Evolutionary conservation across 2,797 vertebrate species (phyloP).

Genomic region (Bradypodion ventrale): DNA sequence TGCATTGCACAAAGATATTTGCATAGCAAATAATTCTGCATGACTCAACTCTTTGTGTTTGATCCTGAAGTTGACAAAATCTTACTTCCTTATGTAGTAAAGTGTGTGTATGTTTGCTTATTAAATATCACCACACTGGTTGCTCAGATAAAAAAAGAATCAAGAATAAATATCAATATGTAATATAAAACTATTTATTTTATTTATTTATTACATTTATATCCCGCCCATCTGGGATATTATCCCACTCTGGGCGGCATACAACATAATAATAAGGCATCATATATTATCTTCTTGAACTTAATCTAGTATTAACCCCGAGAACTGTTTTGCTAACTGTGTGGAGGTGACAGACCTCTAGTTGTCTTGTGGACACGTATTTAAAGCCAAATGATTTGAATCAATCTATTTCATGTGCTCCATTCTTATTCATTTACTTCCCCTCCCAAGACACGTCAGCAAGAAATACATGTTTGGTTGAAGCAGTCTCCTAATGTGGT

Average conservation of each 20-base stretch:
- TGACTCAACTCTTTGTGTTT: slow-evolving; percentile 12
- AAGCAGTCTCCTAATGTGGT: not conserved
- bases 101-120: not conserved
- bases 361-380: not conserved
- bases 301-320: not conserved
- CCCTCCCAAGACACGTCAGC: not conserved
- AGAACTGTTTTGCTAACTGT: not conserved
- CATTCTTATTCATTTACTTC: not conserved
- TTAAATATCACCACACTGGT: not conserved
- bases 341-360: not conserved
- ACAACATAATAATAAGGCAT: no score
- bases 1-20: slow-evolving; percentile 1
- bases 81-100: not conserved
- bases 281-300: not conserved
- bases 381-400: slow-evolving; percentile 12
- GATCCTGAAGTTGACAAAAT: not conserved
- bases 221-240: no score
- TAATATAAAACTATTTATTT: not conserved
- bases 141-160: not conserved
- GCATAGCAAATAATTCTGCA: not conserved
- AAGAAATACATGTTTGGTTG: slow-evolving; percentile 8
- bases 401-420: not conserved
- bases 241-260: no score
- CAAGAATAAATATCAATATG: not conserved
- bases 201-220: no score